phyloP scores from a whole-genome alignment of 1,140 invertebrate species.

The Caenorhabditis tropicalis region DNA sequence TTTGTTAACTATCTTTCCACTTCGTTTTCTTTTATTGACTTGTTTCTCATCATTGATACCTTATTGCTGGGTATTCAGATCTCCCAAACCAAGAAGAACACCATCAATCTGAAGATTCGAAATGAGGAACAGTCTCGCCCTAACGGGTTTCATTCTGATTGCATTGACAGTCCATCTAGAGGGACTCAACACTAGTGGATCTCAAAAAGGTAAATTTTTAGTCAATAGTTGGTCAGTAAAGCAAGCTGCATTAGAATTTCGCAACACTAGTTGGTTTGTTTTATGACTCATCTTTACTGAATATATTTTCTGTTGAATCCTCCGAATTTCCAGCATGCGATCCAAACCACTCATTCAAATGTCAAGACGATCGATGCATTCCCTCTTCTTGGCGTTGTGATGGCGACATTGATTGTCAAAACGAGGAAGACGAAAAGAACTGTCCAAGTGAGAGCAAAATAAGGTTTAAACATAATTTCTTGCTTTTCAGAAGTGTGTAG shows the following conservation, averaged over 20 bases:
- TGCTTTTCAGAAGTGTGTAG: conserved; percentile 42
- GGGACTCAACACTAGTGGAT: neutral
- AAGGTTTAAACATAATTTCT: neutral
- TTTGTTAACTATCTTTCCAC: neutral
- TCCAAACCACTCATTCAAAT: conserved; percentile 16
- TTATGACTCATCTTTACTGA: neutral
- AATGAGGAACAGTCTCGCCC: conserved; percentile 12
- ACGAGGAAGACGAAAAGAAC: conserved; percentile 79
- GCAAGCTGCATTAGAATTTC: too few species aligned
- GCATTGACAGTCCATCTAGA: neutral
- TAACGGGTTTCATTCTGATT: conserved; percentile 8
- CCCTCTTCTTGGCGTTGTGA: conserved; percentile 81
- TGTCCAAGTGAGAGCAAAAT: conserved; percentile 6
- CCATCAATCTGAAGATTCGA: neutral
- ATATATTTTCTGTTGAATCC: too few species aligned
- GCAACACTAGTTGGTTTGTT: neutral
- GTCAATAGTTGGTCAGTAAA: too few species aligned
- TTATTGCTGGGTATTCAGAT: neutral
- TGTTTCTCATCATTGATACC: neutral
- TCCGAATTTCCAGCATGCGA: conserved; percentile 48
- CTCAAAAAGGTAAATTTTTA: neutral
- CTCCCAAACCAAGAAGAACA: neutral
- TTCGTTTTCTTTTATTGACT: neutral
- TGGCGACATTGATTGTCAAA: conserved; percentile 81
- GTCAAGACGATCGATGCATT: conserved; percentile 76